Base-by-base conservation (phyloP, 2,888 invertebrate genomes). In the Disparrhopalites patrizii region DNA sequence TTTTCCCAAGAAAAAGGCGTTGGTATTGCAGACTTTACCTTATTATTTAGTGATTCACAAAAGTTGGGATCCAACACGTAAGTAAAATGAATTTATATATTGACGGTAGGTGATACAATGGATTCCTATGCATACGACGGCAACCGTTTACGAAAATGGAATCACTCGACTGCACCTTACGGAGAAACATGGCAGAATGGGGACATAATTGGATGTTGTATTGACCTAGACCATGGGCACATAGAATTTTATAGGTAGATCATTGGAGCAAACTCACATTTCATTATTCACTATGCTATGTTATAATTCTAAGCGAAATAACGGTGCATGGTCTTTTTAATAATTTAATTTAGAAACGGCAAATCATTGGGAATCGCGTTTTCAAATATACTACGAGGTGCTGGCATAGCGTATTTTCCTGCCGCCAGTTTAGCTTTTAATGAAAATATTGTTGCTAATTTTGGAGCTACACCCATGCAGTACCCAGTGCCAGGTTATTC, bases 41-140 rank as follows among this genome's bases (percentile, higher is more conserved):
- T 51, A 3, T 20, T n/a, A n/a, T n/a, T n/a, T n/a, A n/a, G n/a
- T n/a, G n/a, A n/a, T n/a, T n/a, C n/a, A n/a, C n/a, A n/a, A n/a
- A n/a, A n/a, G n/a, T n/a, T n/a, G n/a, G n/a, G n/a, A n/a, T n/a
- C n/a, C n/a, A n/a, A n/a, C n/a, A n/a, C 4, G 20, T 20, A 27
- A 25, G 28, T 18, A 2, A 18, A 31, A 28, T 18, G 28, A 27
- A 33, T n/a, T 31, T 10, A 15, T 28, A 28, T 7, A 28, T 20
- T 31, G 25, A 57, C 13, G 36, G 25, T 13, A 75, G 91, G 91
- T 0, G 91, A 91, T 76, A 89, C 90, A 0, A 81, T 84, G 4
- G 82, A 86, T 74, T 91, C 91, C 0, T 91, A 88, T 78, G 88
- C 89, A 0, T 91, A 87, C 76, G 89, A 89, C 77, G 89, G 89